phyloP scores from a whole-genome alignment of 2,888 invertebrate species.

The Drosophila hamatofila region DNA sequence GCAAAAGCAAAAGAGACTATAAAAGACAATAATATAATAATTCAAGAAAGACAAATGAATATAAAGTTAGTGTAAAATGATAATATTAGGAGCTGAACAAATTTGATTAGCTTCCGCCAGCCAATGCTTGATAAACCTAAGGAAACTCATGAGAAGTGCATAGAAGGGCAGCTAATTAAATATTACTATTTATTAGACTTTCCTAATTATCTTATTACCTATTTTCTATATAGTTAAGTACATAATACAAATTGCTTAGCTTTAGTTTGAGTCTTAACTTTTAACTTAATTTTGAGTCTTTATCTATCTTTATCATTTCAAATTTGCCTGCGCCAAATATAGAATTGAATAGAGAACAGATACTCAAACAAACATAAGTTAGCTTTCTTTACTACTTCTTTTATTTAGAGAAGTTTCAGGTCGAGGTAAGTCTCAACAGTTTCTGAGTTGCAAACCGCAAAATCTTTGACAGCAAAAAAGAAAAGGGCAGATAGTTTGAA shows the following conservation, averaged over 20 bases:
- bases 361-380: not conserved
- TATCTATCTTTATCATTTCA: too few species aligned
- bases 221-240: not conserved
- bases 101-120: not conserved
- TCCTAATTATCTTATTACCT: not conserved
- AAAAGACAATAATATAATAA: not conserved
- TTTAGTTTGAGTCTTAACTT: not conserved
- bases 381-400: not conserved
- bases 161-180: not conserved
- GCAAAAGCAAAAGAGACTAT: not conserved
- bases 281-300: not conserved
- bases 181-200: not conserved
- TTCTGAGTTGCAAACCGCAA: conserved; percentile 3
- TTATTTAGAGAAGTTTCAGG: too few species aligned
- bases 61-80: not conserved
- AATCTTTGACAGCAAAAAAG: conserved; percentile 4
- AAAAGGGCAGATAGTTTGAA: not conserved
- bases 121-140: not conserved
- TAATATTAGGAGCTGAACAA: not conserved
- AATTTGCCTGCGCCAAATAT: too few species aligned
- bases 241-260: not conserved
- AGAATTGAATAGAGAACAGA: not conserved
- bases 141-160: not conserved
- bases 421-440: not conserved
- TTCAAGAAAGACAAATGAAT: not conserved